Percentiles rank a stretch among this genome's conserved stretches.
Conservation (phyloP, 2,888 invertebrate species). For the Onchidella celtica region DNA sequence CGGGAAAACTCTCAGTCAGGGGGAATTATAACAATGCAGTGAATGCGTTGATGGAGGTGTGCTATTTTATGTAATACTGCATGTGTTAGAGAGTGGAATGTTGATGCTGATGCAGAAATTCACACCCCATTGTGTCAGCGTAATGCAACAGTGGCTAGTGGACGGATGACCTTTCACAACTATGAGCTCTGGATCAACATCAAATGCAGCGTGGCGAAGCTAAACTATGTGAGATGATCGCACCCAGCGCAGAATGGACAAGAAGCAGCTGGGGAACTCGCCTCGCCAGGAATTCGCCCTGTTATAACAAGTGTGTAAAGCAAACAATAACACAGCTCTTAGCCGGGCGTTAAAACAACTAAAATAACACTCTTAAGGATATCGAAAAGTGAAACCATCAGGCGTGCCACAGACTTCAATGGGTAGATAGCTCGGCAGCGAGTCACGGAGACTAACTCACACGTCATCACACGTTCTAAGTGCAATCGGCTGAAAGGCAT, state of each 20-base stretch:
- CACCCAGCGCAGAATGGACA: no score
- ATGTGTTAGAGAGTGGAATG: no score
- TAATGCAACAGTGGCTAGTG: no score
- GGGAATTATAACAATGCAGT: no score
- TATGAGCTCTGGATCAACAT: no score
- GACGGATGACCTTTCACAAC: no score
- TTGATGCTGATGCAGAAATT: no score
- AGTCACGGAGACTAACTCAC: neutral
- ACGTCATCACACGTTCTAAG: neutral
- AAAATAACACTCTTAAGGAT: neutral
- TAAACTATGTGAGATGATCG: conserved; percentile 5
- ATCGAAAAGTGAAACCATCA: conserved; percentile 11
- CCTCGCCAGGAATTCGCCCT: neutral
- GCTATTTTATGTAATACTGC: no score
- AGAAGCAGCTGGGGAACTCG: neutral
- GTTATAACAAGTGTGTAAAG: conserved; percentile 19
- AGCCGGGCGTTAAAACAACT: neutral
- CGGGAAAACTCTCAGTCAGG: no score
- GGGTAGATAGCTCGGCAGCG: neutral
- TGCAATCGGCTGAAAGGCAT: no score
- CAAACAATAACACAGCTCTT: conserved; percentile 8
- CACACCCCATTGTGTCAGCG: no score
- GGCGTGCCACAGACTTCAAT: neutral
- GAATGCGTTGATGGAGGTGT: no score
- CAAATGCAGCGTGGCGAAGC: neutral